phyloP scores from a whole-genome alignment of 2,797 vertebrate genomes.

The Chelon labrosus region DNA sequence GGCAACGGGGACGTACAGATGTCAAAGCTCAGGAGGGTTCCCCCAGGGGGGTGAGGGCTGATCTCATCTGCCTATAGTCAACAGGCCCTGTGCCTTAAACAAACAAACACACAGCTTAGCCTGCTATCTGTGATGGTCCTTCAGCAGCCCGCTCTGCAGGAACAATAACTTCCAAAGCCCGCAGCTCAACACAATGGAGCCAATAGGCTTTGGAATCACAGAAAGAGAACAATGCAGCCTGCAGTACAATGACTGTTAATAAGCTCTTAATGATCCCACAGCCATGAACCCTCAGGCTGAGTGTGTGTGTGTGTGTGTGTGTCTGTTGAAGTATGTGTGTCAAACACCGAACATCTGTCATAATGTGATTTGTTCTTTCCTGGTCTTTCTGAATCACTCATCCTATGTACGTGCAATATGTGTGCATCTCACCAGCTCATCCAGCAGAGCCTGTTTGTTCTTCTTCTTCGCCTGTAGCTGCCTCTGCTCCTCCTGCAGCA shows the following conservation, averaged over 20 bases:
- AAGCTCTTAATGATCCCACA: conserved; percentile 81
- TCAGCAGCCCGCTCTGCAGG: conserved; percentile 71
- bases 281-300: conserved; percentile 60
- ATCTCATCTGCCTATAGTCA: conserved; percentile 82
- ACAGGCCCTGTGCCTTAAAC: conserved; percentile 81
- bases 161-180: conserved; percentile 82
- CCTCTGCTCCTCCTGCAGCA: conserved; percentile 94
- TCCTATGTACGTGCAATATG: conserved; percentile 11
- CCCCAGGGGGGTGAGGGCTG: conserved; percentile 54
- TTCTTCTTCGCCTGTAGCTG: conserved; percentile 94
- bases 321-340: conserved; percentile 18
- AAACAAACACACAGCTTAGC: conserved; percentile 82
- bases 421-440: conserved; percentile 90
- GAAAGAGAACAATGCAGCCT: conserved; percentile 77
- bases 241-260: conserved; percentile 76
- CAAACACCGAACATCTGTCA: conserved; percentile 39
- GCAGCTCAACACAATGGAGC: conserved; percentile 81
- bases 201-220: conserved; percentile 78
- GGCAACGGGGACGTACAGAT: conserved; percentile 61
- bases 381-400: conserved; percentile 2
- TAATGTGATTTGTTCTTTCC: conserved; percentile 20
- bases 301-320: conserved; percentile 44
- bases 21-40: conserved; percentile 65
- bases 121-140: conserved; percentile 77
- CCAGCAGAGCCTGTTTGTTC: conserved; percentile 95